Percentiles rank a stretch among this genome's conserved stretches.
Evolutionary conservation across 2,888 invertebrate genomes (phyloP).

Genomic region (Eudemis profundana): DNA sequence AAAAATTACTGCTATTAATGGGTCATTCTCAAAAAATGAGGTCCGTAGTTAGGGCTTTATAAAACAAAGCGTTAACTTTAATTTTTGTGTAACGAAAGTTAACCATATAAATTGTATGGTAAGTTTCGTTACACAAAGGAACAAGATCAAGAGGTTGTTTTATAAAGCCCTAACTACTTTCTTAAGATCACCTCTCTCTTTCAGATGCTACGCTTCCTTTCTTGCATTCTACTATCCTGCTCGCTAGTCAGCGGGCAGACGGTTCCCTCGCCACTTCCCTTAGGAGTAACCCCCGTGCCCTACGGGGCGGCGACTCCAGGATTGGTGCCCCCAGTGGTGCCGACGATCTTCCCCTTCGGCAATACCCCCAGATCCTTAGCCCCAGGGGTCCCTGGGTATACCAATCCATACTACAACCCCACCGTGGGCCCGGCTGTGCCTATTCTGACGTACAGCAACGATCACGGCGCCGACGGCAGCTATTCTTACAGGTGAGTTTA

Average conservation of each 20-base stretch:
- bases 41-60: too few species aligned
- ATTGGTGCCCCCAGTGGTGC: constrained; percentile 31
- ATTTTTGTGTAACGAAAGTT: too few species aligned
- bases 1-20: too few species aligned
- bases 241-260: constrained; percentile 44
- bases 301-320: constrained; percentile 16
- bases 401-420: constrained; percentile 65
- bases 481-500: constrained; percentile 82
- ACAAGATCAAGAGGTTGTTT: too few species aligned
- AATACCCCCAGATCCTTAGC: constrained; percentile 51
- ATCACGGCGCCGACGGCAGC: constrained; percentile 86
- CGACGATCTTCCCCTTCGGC: constrained; percentile 48
- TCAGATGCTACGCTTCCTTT: constrained; percentile 54
- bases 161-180: too few species aligned
- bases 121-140: too few species aligned
- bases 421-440: constrained; percentile 71
- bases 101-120: too few species aligned
- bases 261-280: constrained; percentile 25
- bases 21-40: too few species aligned
- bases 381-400: constrained; percentile 54
- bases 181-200: constrained; percentile 41
- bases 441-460: constrained; percentile 82
- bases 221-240: constrained; percentile 47
- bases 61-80: too few species aligned
- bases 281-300: constrained; percentile 32